These are phyloP conservation scores for Agrilus cyanescens DNA, from an alignment of 2,888 invertebrate genomes.

Conservation along the genomic window DNA sequence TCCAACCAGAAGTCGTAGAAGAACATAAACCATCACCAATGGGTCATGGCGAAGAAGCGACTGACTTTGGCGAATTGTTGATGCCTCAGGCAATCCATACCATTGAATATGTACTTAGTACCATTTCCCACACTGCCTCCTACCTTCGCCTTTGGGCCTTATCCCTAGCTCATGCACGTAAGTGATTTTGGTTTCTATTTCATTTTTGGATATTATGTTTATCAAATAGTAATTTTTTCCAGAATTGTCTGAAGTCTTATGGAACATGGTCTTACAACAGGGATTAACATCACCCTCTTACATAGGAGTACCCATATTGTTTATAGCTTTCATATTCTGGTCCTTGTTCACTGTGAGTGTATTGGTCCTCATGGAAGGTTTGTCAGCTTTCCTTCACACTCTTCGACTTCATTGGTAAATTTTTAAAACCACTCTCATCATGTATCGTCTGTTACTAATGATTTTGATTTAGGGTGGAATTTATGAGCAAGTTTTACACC, in stretches of 20 bases:
- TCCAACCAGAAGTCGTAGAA: slow-evolving; percentile 38
- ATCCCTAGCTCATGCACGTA: slow-evolving; percentile 90
- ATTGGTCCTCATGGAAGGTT: slow-evolving; percentile 80
- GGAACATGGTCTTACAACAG: slow-evolving; percentile 51
- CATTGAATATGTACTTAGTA: slow-evolving; percentile 91
- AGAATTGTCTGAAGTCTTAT: slow-evolving; percentile 76
- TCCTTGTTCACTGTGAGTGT: slow-evolving; percentile 71
- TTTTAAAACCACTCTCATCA: background rate
- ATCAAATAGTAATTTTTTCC: slow-evolving; percentile 14
- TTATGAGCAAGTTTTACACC: slow-evolving; percentile 62
- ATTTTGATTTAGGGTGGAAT: slow-evolving; percentile 52
- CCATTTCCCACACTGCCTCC: slow-evolving; percentile 93
- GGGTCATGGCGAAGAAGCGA: slow-evolving; percentile 35
- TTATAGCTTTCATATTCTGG: slow-evolving; percentile 62
- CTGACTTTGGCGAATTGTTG: slow-evolving; percentile 74
- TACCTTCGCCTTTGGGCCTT: slow-evolving; percentile 94
- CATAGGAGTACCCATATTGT: slow-evolving; percentile 42
- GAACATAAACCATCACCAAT: slow-evolving; percentile 33
- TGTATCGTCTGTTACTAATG: background rate
- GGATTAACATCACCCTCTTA: slow-evolving; percentile 24
- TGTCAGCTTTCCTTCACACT: slow-evolving; percentile 83
- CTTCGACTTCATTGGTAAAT: slow-evolving; percentile 74
- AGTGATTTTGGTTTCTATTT: slow-evolving; percentile 30
- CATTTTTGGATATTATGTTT: background rate
- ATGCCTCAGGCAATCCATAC: slow-evolving; percentile 94